Evolutionary conservation across 2,888 invertebrate species (phyloP), one percentile per base, ranked within the genome.

Genomic region (Morpho helenor): DNA sequence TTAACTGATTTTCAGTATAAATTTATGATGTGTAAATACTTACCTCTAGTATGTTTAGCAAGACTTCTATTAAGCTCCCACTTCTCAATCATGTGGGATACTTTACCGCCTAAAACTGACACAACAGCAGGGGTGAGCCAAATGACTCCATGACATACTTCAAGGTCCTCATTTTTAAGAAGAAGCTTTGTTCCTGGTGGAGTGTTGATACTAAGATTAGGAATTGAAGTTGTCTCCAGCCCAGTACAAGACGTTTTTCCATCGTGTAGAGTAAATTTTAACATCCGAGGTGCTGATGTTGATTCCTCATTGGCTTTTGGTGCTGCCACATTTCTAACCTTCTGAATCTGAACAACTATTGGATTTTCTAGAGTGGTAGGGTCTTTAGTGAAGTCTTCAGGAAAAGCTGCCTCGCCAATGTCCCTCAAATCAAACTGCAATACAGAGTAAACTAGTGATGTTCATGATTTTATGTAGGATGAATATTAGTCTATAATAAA

Each of bases 251-350:
- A 93, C 46, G 93, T 92, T 75, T 95, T 94, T 1, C 98, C 98
- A 88, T 98, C 98, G 10, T 96, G 96, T 62, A 98, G 82, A 1
- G 94, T 95, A 39, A 98, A 77, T 76, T 96, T 97, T 57, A 97
- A 84, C 92, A 98, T 94, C 22, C 96, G 93, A 7, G 97, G 97
- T 8, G 96, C 96, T 61, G 92, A 91, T 64, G 93, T 93, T 7
- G 96, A 96, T 65, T 97, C 96, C 81, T 97, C 97, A 79, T 97
- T 96, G 9, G 94, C 94, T 86, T 98, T 98, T 5, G 98, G 98
- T 41, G 97, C 97, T 8, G 97, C 93, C 49, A 97, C 94, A 87
- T 98, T 98, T 9, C 96, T 93, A 52, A 97, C 91, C 84, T 97
- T 97, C 78, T 95, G 95, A 70, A 98, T 94, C 92, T 98, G 98